These are phyloP conservation scores for Didymodactylos carnosus DNA, from an alignment of 2,888 invertebrate genomes.

Conservation along the genomic window DNA sequence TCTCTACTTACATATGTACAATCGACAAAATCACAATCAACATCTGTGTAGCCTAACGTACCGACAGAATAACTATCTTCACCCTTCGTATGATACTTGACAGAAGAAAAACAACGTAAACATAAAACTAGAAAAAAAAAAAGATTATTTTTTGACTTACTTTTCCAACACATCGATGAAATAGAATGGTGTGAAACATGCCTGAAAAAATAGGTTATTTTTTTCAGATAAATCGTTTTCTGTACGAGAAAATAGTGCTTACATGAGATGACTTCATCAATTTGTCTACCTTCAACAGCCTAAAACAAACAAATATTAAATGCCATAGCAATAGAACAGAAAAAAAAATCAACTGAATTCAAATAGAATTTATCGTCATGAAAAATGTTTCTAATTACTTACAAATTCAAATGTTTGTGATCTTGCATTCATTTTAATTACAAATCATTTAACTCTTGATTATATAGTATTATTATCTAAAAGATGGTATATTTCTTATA, in stretches of 20 bases:
- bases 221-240: neutral
- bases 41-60: slow-evolving; percentile 79
- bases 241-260: slow-evolving; percentile 9
- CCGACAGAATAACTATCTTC: slow-evolving; percentile 75
- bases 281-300: slow-evolving; percentile 36
- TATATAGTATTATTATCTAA: too few species aligned
- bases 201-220: slow-evolving; percentile 21
- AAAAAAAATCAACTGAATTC: too few species aligned
- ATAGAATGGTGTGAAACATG: slow-evolving; percentile 37
- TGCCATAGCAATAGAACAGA: neutral
- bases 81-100: slow-evolving; percentile 2
- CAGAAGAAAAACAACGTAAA: neutral
- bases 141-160: slow-evolving; percentile 19
- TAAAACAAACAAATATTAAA: slow-evolving; percentile 18
- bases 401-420: slow-evolving; percentile 13
- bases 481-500: too few species aligned
- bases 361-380: too few species aligned
- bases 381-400: too few species aligned
- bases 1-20: slow-evolving; percentile 64
- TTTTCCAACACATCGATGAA: slow-evolving; percentile 37
- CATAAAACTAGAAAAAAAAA: neutral
- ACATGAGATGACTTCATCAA: slow-evolving; percentile 28
- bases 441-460: too few species aligned
- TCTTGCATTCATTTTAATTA: slow-evolving; percentile 12
- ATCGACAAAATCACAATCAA: slow-evolving; percentile 91